Conservation (phyloP, 1,140 invertebrate genomes). For the Danaus melanippus region DNA sequence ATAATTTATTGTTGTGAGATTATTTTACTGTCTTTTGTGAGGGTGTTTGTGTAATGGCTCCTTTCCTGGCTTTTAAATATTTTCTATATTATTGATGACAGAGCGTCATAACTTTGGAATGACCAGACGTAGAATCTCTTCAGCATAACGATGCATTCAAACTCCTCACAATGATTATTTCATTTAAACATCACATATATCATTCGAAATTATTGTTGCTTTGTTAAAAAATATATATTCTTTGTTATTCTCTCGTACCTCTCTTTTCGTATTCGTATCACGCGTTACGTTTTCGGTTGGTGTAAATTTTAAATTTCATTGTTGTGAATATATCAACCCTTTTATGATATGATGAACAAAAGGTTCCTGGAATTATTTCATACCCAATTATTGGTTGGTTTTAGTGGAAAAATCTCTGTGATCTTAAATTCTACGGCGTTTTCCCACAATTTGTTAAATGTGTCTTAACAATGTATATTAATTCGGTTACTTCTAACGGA, state of each 20-base stretch:
- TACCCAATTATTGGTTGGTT: too few species aligned
- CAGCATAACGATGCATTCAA: constrained; percentile 44
- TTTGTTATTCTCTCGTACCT: too few species aligned
- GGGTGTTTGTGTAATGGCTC: constrained; percentile 17
- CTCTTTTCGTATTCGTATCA: too few species aligned
- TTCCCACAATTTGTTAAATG: too few species aligned
- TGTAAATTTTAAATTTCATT: too few species aligned
- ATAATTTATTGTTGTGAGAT: constrained; percentile 12
- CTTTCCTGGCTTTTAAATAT: constrained; percentile 16
- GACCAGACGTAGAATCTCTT: constrained; percentile 13
- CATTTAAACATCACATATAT: constrained; percentile 21
- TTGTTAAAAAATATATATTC: neutral
- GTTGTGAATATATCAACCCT: too few species aligned
- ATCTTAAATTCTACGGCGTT: too few species aligned
- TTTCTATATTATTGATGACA: constrained; percentile 21
- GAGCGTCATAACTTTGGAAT: constrained; percentile 1
- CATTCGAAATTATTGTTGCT: constrained; percentile 1
- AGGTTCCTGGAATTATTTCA: too few species aligned
- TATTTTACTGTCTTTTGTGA: constrained; percentile 20
- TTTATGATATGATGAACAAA: too few species aligned
- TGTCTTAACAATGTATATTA: constrained; percentile 13
- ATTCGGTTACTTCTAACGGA: constrained; percentile 21
- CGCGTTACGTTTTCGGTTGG: too few species aligned
- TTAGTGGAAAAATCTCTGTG: too few species aligned
- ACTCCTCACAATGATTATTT: constrained; percentile 38